These are phyloP conservation scores for Periophthalmus magnuspinnatus DNA, from an alignment of 2,797 vertebrate genomes.

Conservation along the genomic window DNA sequence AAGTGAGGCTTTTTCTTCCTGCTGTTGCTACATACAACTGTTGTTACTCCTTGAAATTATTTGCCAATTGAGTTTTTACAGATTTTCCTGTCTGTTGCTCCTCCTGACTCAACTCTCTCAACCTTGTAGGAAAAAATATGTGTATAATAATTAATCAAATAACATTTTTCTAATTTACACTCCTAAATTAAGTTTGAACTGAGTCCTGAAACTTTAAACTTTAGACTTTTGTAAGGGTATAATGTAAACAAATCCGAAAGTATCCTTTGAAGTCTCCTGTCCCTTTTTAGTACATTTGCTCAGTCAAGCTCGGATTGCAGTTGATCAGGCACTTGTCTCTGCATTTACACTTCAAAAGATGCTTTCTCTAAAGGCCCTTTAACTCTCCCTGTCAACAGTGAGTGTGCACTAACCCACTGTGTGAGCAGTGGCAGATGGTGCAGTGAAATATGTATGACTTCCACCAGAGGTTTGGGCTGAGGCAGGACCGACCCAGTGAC, in stretches of 20 bases:
- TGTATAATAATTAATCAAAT: not conserved
- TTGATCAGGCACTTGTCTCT: conserved; percentile 8
- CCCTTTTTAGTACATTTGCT: not conserved
- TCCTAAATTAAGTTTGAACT: too few species aligned
- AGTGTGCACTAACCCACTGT: not conserved
- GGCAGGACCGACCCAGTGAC: conserved; percentile 2
- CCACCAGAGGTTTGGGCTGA: conserved; percentile 24
- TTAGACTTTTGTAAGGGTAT: not conserved
- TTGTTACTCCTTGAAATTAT: not conserved
- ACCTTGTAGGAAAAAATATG: too few species aligned
- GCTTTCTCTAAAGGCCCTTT: conserved; percentile 4
- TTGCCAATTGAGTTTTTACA: not conserved
- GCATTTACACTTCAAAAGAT: conserved; percentile 12
- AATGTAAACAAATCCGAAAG: not conserved
- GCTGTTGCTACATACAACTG: not conserved
- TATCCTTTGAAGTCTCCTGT: conserved; percentile 6
- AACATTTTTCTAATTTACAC: not conserved
- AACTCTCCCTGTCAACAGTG: conserved; percentile 2
- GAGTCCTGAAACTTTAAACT: not conserved
- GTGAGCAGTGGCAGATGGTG: conserved; percentile 20
- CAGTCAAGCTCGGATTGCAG: not conserved
- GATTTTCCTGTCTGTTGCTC: not conserved
- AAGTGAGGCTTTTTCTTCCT: not conserved
- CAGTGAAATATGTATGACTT: conserved; percentile 28
- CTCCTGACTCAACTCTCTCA: not conserved